Evolutionary conservation across 1,140 invertebrate species (phyloP), one percentile per base, ranked within the genome.

Genomic region (Drosophila arizonae): DNA sequence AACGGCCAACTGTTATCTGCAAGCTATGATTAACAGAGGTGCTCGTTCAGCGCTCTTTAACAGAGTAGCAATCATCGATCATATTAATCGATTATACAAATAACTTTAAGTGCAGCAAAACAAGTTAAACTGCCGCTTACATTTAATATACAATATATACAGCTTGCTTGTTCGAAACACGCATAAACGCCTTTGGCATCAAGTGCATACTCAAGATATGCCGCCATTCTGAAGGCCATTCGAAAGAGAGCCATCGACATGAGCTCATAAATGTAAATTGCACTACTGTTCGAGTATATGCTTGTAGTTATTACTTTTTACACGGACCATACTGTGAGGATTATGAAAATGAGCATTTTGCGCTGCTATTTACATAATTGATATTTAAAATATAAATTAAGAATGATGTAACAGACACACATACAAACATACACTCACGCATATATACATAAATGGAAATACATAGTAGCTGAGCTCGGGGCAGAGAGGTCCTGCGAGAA

Each of bases 361-460:
- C 48, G 21, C 17, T 64, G 36, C 46, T 56, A 87, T 87, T 87
- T 87, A 60, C 84, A 88, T 87, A 88, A 84, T 88, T 84, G 84
- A 88, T 79, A 73, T 84, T 79, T 79, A 88, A 86, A 85, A 85
- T 87, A 78, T 50, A 68, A 69, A 72, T 77, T 69, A 71, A 76
- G 75, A 65, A 51, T 57, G 65, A 66, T 39, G 48, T 28, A 33
- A 30, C 24, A 28, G n/a, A 24, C 28, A 17, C 0, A 36, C 13
- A 26, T 13, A 15, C 24, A 28, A 13, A 13, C 33, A 52, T 4
- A 39, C 33, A 48, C 26, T 21, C 15, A 55, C 17, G 11, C 56
- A 51, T 24, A 48, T 24, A 24, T 24, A 24, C 21, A 24, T 24
- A 24, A 24, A 24, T 24, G 1, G 21, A 3, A 24, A 24, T 24